Evolutionary conservation across 2,113 vertebrate genomes (phyloP).

Genomic region (Pangasianodon gigas): DNA sequence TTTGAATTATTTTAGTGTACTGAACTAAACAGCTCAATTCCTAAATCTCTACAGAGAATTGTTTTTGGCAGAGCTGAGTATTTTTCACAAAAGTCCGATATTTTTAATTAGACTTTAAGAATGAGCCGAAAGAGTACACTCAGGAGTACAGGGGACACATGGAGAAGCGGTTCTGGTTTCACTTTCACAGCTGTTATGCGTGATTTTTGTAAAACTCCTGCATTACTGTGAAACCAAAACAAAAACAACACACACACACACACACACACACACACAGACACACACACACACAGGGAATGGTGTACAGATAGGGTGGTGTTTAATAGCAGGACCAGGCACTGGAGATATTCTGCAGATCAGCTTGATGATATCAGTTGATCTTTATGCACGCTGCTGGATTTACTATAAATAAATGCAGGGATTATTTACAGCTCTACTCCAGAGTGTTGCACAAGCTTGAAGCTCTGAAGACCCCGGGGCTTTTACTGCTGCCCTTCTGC

Average conservation of each 20-base stretch:
- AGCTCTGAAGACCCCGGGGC: slow-evolving; percentile 53
- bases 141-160: neutral
- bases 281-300: neutral
- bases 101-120: neutral
- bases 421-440: slow-evolving; percentile 1
- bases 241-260: neutral
- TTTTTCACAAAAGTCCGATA: neutral
- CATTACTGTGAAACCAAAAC: neutral
- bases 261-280: neutral
- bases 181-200: neutral
- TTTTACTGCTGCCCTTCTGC: slow-evolving; percentile 65
- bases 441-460: slow-evolving; percentile 29
- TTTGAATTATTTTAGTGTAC: neutral
- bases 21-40: neutral
- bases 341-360: neutral
- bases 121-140: neutral
- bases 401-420: neutral
- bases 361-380: neutral
- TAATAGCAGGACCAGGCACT: neutral
- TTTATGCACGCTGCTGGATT: neutral
- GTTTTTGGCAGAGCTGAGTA: neutral
- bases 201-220: neutral
- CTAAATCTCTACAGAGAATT: too few species aligned
- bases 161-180: neutral
- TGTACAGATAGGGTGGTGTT: neutral